phyloP scores from a whole-genome alignment of 1,140 invertebrate species.

The Lethrus apterus region DNA sequence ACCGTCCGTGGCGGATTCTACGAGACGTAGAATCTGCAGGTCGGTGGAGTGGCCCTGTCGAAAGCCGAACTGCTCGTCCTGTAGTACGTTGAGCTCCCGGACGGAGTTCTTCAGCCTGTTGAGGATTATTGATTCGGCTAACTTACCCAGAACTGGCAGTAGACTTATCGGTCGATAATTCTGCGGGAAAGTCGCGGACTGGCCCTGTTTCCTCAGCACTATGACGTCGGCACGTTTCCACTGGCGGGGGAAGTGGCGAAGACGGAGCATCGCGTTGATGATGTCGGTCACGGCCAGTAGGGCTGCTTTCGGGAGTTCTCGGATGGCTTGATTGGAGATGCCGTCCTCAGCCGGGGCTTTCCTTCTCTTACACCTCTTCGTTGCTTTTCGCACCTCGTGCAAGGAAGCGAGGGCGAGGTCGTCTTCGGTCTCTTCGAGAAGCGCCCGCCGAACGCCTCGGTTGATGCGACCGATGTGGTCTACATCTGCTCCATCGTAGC shows the following conservation, averaged over 20 bases:
- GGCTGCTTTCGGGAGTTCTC: constrained; percentile 19
- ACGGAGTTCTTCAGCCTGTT: constrained; percentile 24
- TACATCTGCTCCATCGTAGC: neutral
- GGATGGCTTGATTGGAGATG: constrained; percentile 22
- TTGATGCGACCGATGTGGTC: neutral
- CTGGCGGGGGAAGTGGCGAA: constrained; percentile 24
- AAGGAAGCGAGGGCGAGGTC: neutral
- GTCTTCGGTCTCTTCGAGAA: neutral
- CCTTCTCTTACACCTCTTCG: neutral
- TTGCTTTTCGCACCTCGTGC: constrained; percentile 4
- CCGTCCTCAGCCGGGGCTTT: constrained; percentile 27
- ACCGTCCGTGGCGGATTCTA: constrained; percentile 18
- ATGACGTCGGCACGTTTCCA: constrained; percentile 36
- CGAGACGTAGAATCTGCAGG: constrained; percentile 23
- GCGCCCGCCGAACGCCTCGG: neutral
- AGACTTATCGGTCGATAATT: constrained; percentile 40
- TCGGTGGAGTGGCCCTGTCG: constrained; percentile 18
- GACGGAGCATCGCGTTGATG: constrained; percentile 13
- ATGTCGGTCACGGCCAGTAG: constrained; percentile 13
- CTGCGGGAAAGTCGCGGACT: constrained; percentile 22
- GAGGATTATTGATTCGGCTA: constrained; percentile 35
- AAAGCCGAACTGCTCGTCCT: constrained; percentile 25
- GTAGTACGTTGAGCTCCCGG: too few species aligned
- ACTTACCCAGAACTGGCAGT: constrained; percentile 30
- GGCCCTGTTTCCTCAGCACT: constrained; percentile 38